Evolutionary conservation across 2,888 invertebrate genomes (phyloP).

Genomic region (Osedax frankpressi): DNA sequence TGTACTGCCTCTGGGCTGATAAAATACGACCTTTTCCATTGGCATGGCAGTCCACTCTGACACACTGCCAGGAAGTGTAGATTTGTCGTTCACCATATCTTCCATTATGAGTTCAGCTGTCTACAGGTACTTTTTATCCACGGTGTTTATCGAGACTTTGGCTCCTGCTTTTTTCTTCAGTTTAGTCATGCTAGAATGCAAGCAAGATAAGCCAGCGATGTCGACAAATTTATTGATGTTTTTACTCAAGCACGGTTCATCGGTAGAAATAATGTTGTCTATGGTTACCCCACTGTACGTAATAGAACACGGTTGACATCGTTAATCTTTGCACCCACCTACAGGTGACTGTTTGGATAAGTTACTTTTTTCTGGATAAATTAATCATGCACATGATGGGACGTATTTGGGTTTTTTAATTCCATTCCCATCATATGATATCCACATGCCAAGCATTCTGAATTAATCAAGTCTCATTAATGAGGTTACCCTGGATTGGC

Average conservation of each 20-base stretch:
- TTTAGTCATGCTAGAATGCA: not conserved
- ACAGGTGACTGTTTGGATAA: not conserved
- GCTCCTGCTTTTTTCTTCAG: not conserved
- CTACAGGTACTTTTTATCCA: not conserved
- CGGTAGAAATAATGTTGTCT: not conserved
- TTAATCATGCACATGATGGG: constrained; percentile 2
- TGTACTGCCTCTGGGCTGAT: not conserved
- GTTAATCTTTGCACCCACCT: not conserved
- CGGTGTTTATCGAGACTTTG: constrained; percentile 3
- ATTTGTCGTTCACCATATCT: not conserved
- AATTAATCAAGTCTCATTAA: not conserved
- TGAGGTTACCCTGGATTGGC: not conserved
- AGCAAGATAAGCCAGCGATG: not conserved
- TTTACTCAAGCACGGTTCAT: not conserved
- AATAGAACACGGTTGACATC: not conserved
- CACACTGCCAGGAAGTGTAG: not conserved
- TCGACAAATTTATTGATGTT: not conserved
- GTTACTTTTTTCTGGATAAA: not conserved
- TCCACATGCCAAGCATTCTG: not conserved
- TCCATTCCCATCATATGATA: not conserved
- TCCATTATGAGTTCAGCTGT: not conserved
- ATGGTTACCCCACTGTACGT: not conserved
- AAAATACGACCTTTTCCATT: not conserved
- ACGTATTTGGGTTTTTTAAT: not conserved
- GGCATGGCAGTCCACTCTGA: not conserved